Conservation (phyloP, 2,113 vertebrate genomes). For the Anguilla japonica region DNA sequence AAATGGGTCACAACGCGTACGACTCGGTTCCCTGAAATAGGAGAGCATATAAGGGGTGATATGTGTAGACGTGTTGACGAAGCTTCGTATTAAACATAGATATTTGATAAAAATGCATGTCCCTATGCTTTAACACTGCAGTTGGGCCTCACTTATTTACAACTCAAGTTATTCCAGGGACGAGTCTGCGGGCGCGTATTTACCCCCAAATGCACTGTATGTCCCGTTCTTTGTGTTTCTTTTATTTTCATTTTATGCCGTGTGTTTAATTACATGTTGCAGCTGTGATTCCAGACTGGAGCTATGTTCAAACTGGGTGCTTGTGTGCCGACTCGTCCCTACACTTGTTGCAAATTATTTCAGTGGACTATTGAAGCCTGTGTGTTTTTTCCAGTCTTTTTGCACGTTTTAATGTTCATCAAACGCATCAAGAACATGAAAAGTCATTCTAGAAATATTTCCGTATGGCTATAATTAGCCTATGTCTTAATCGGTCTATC, state of each 20-base stretch:
- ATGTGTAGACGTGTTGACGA: not conserved
- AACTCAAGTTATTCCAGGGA: not conserved
- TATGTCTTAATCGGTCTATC: not conserved
- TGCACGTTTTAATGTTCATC: not conserved
- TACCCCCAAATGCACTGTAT: not conserved
- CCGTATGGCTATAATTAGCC: not conserved
- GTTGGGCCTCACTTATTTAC: not conserved
- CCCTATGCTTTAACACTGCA: not conserved
- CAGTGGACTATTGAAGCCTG: not conserved
- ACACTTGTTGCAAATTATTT: not conserved
- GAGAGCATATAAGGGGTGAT: not conserved
- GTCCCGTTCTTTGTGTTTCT: not conserved
- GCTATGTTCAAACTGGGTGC: not conserved
- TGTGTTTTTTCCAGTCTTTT: not conserved
- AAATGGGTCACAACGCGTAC: slow-evolving; percentile 27
- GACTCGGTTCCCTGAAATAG: not conserved
- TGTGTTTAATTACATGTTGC: not conserved
- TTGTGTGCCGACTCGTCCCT: not conserved
- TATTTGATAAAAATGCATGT: not conserved
- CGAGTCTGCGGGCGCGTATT: not conserved
- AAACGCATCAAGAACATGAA: not conserved
- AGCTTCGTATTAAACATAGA: not conserved
- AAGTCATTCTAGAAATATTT: not conserved
- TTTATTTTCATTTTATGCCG: not conserved
- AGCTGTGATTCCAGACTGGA: not conserved